Evolutionary conservation across 2,888 invertebrate species (phyloP).

Genomic region (Himalopsyche kuldschensis): DNA sequence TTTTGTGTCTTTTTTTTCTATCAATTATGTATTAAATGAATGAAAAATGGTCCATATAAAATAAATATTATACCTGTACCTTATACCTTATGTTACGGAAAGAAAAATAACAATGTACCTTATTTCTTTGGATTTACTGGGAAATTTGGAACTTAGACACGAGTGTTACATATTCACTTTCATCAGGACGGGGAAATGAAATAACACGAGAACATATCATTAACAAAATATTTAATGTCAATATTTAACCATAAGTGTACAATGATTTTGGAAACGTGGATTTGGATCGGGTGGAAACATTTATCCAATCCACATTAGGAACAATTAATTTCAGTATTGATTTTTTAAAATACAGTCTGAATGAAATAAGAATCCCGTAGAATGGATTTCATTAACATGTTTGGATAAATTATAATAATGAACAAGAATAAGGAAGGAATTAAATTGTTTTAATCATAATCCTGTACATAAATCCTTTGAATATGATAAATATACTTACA

Average conservation of each 20-base stretch:
- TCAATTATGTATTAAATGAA: background rate
- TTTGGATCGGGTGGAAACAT: background rate
- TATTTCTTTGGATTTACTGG: background rate
- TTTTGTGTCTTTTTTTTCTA: background rate
- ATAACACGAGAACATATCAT: background rate
- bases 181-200: background rate
- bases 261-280: no score
- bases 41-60: background rate
- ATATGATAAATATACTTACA: no score
- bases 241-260: background rate
- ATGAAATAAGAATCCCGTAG: background rate
- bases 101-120: no score
- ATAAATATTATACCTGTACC: background rate
- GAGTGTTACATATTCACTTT: background rate
- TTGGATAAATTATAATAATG: background rate
- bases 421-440: background rate
- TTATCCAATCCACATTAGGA: background rate
- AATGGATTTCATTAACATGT: background rate
- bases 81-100: no score
- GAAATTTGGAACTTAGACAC: background rate
- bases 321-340: background rate
- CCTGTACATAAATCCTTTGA: no score
- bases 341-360: background rate
- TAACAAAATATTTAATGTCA: background rate
- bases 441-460: background rate